Percentiles rank a stretch among this genome's conserved stretches.
These are phyloP conservation scores for Dermatemys mawii DNA, from an alignment of 2,113 vertebrate species.

Conservation along the genomic window DNA sequence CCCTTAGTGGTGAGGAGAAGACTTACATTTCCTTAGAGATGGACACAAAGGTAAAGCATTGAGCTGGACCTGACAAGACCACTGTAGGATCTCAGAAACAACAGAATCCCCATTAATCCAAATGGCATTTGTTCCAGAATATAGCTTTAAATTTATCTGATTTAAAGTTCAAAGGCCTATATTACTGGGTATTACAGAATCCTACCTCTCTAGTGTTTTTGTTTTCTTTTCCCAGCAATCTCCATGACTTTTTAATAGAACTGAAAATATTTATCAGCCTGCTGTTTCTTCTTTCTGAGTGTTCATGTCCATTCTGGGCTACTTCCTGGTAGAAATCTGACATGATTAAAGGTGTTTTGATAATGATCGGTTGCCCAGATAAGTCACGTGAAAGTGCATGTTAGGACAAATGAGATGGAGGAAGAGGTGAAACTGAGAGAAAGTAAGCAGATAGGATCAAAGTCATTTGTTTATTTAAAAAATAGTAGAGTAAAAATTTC, in stretches of 20 bases:
- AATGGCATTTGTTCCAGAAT: neutral
- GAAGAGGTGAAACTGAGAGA: neutral
- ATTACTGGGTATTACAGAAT: neutral
- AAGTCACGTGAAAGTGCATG: neutral
- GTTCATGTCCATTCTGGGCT: neutral
- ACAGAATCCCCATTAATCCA: neutral
- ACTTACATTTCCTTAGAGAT: neutral
- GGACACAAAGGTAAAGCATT: fast-evolving
- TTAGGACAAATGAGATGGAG: neutral
- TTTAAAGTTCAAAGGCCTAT: neutral
- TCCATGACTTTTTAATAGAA: neutral
- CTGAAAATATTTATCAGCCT: neutral
- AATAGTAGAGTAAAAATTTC: neutral
- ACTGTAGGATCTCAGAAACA: neutral
- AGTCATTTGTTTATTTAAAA: neutral
- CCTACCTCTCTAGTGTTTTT: neutral
- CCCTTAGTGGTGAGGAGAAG: neutral
- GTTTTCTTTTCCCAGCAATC: neutral
- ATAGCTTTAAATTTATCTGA: neutral
- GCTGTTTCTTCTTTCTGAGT: neutral
- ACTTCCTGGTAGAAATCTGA: neutral
- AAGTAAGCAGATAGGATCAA: neutral
- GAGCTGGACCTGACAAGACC: fast-evolving
- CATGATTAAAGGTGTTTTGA: neutral
- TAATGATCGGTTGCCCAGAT: neutral